These are phyloP conservation scores for Diloba caeruleocephala DNA, from an alignment of 2,888 invertebrate genomes.

Conservation along the genomic window DNA sequence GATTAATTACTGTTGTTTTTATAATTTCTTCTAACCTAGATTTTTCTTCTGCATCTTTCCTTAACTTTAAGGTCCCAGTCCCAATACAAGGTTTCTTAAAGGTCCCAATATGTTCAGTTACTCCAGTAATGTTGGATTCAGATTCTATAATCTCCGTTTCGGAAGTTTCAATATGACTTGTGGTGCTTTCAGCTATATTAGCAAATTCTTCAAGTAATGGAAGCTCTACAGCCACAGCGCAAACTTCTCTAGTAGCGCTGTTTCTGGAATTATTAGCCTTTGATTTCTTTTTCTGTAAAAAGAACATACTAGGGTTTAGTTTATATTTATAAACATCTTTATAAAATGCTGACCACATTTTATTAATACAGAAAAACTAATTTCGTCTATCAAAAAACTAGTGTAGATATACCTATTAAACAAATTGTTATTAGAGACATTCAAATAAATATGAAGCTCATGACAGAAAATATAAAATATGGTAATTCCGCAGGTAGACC, in stretches of 20 bases:
- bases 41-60: slow-evolving; percentile 5
- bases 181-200: slow-evolving; percentile 7
- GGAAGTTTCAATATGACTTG: background rate
- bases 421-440: background rate
- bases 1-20: slow-evolving; percentile 7
- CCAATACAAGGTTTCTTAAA: slow-evolving; percentile 15
- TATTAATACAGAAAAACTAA: no score
- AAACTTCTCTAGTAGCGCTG: slow-evolving; percentile 15
- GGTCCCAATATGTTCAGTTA: slow-evolving; percentile 12
- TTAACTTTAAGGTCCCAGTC: no score
- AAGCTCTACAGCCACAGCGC: slow-evolving; percentile 15
- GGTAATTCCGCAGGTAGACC: background rate
- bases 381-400: no score
- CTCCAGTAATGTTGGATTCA: slow-evolving; percentile 4
- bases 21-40: slow-evolving; percentile 12
- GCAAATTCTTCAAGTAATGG: slow-evolving; percentile 29
- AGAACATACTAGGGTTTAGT: background rate
- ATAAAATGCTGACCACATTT: no score
- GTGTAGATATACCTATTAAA: background rate
- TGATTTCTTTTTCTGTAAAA: slow-evolving; percentile 75
- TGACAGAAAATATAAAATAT: background rate
- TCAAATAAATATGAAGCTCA: background rate
- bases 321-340: no score
- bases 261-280: slow-evolving; percentile 62
- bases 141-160: slow-evolving; percentile 17